Conservation (phyloP, 2,113 vertebrate genomes). For the Oryzias celebensis region DNA sequence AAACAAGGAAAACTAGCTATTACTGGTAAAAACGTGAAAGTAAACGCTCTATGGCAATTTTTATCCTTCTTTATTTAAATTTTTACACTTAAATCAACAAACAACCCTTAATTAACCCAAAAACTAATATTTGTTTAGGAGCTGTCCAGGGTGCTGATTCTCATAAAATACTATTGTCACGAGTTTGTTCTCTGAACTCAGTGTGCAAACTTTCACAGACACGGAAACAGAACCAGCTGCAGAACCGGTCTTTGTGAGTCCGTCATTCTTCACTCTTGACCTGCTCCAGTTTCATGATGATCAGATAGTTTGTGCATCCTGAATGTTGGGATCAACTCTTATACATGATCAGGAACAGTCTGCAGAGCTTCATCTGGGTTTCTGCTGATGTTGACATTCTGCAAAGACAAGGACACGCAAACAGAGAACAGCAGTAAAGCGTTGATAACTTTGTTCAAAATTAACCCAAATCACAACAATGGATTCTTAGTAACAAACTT, state of each 20-base stretch:
- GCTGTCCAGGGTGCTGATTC: conserved; percentile 67
- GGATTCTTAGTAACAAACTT: no score
- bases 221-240: not conserved
- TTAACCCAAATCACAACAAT: no score
- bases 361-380: conserved; percentile 79
- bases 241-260: not conserved
- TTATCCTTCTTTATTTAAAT: not conserved
- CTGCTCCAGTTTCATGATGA: no score
- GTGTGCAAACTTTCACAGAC: conserved; percentile 9
- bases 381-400: conserved; percentile 80
- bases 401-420: conserved; percentile 18
- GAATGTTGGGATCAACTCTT: not conserved
- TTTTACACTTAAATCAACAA: not conserved
- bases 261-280: not conserved
- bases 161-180: not conserved
- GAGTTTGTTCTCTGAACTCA: conserved; percentile 6
- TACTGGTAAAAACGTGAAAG: not conserved
- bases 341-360: conserved; percentile 75
- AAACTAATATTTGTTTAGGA: conserved; percentile 36
- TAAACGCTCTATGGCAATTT: not conserved
- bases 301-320: not conserved
- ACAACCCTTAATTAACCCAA: not conserved
- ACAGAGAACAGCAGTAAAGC: not conserved
- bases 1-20: no score
- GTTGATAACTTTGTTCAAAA: not conserved